phyloP scores from a whole-genome alignment of 2,113 vertebrate species.

The Cryptoleucopteryx plumbea region DNA sequence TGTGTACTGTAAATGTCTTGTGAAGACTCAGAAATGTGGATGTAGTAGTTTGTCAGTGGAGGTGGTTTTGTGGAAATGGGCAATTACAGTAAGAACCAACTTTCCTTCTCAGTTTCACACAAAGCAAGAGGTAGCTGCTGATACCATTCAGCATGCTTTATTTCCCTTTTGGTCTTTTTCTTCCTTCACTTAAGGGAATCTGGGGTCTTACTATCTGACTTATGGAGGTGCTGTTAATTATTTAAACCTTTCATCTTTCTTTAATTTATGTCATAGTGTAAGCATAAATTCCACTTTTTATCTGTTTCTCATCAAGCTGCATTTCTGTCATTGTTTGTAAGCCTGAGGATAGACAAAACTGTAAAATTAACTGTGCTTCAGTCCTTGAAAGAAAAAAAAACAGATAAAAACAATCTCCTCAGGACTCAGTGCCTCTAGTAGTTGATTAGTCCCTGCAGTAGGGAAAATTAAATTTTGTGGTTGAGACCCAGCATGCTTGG shows the following conservation, averaged over 20 bases:
- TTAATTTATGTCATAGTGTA: constrained; percentile 70
- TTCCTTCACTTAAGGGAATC: neutral
- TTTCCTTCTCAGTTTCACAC: neutral
- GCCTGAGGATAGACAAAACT: constrained; percentile 78
- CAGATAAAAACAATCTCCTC: constrained; percentile 72
- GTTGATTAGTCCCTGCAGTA: constrained; percentile 80
- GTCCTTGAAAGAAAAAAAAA: constrained; percentile 54
- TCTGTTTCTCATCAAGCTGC: constrained; percentile 74
- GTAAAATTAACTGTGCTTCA: constrained; percentile 73
- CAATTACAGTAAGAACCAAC: neutral
- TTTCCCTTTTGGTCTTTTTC: neutral
- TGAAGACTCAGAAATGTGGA: neutral
- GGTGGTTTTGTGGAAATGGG: neutral
- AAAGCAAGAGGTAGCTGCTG: neutral
- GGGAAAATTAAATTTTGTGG: constrained; percentile 84
- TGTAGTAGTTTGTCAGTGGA: neutral
- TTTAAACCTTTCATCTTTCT: constrained; percentile 68
- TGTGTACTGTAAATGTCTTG: neutral
- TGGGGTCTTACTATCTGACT: constrained; percentile 21
- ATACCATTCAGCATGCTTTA: neutral
- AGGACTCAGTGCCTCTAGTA: constrained; percentile 70
- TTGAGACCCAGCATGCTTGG: constrained; percentile 83
- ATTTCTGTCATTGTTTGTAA: constrained; percentile 76
- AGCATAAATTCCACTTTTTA: constrained; percentile 70
- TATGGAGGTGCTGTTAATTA: constrained; percentile 39